Base-by-base conservation (phyloP, 2,888 invertebrate genomes). In the Calameuta idolon region DNA sequence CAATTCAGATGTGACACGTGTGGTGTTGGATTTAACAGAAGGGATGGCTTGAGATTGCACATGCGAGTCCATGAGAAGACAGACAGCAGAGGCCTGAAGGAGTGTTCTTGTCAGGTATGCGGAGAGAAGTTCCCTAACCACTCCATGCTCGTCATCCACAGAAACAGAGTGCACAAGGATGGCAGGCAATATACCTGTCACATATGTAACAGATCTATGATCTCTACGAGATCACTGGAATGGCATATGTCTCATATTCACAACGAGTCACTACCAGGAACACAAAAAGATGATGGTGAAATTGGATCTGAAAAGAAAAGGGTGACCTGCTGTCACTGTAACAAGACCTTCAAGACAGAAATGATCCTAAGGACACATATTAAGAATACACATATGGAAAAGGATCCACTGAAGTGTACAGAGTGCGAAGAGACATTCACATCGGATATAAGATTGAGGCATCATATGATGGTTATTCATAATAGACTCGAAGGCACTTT, bases 231-330 rank as follows among this genome's bases (percentile, higher is more conserved):
- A 77, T 91, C 91, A 0, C 82, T 91, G 30, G 90, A 90, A 15
- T 91, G 91, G 91, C 91, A 91, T 75, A 87, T 91, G 85, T 87
- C 91, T 0, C 89, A 91, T 40, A 91, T 91, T 77, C 91, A 91
- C 79, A 90, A 91, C 73, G 86, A 91, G 77, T 81, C 85, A 0
- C 77, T 89, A 23, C 86, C 89, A 33, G 86, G 87, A 11, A 76
- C 83, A 3, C 75, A 83, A 0, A 88, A 85, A 35, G 82, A 84
- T 0, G 86, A 88, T 1, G 86, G 84, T 3, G 69, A 71, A 23
- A 33, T 77, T 9, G 83, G 81, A 5, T 73, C 77, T 34, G 89
- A 89, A 35, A 89, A 88, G 34, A 90, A 87, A 73, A 76, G 91
- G 15, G 91, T 90, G 0, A 85, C 88, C 0, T 91, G 91, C 79